These are phyloP conservation scores for Serranus cabrilla DNA, from an alignment of 2,797 vertebrate species.

Conservation along the genomic window DNA sequence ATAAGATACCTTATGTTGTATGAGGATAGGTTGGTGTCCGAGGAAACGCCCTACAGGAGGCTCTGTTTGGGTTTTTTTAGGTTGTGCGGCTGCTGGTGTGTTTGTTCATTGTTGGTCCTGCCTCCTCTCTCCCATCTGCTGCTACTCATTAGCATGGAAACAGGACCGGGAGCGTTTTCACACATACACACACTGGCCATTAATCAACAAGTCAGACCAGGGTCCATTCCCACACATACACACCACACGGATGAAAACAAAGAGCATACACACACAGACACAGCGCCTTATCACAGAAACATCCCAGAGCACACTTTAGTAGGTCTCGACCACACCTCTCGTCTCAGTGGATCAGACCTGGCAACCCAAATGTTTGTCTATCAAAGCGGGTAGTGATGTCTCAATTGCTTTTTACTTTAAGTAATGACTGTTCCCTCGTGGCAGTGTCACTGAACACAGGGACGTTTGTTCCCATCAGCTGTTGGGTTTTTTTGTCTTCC, in stretches of 20 bases:
- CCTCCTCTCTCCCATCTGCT: slow-evolving; percentile 85
- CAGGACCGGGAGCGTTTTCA: slow-evolving; percentile 82
- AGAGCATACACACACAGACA: slow-evolving; percentile 74
- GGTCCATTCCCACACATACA: slow-evolving; percentile 85
- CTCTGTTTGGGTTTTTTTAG: slow-evolving; percentile 58
- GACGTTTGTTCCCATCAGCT: slow-evolving; percentile 77
- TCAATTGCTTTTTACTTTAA: slow-evolving; percentile 60
- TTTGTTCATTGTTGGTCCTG: slow-evolving; percentile 82
- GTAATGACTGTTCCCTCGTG: slow-evolving; percentile 63
- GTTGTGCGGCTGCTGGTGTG: slow-evolving; percentile 74
- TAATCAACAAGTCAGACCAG: slow-evolving; percentile 86
- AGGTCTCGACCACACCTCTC: slow-evolving; percentile 70
- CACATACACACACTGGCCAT: slow-evolving; percentile 85
- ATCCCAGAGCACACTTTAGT: slow-evolving; percentile 75
- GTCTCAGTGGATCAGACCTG: slow-evolving; percentile 72
- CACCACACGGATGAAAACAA: slow-evolving; percentile 76
- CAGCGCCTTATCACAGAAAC: slow-evolving; percentile 72
- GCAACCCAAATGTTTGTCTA: slow-evolving; percentile 63
- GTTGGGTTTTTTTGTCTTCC: slow-evolving; percentile 63
- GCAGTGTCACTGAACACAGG: slow-evolving; percentile 59
- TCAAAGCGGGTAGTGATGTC: slow-evolving; percentile 68
- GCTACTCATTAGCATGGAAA: slow-evolving; percentile 86
- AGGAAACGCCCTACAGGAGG: slow-evolving; percentile 52
- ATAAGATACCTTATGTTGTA: too few species aligned
- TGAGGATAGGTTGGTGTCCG: slow-evolving; percentile 14